Percentiles rank a stretch among this genome's conserved stretches.
Conservation (phyloP, 2,797 vertebrate genomes). For the Phoxinus dragarum region DNA sequence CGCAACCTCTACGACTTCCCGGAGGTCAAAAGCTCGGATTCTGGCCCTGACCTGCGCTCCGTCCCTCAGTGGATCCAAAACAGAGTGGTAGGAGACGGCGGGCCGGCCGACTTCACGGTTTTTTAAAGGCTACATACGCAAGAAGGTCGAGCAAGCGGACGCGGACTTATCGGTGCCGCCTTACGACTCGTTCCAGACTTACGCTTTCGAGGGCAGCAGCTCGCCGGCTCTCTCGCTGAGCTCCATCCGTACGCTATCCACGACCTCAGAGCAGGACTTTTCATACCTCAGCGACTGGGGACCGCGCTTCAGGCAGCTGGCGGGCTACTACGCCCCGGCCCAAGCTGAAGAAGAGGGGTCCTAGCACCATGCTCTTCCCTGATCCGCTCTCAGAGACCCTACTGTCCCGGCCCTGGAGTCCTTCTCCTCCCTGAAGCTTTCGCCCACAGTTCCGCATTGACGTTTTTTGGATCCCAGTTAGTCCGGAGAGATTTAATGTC, state of each 20-base stretch:
- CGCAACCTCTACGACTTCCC: slow-evolving; percentile 97
- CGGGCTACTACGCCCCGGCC: slow-evolving; percentile 89
- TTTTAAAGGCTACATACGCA: slow-evolving; percentile 97
- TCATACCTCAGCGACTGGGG: slow-evolving; percentile 95
- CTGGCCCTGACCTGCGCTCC: slow-evolving; percentile 83
- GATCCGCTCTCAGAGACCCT: slow-evolving; percentile 40
- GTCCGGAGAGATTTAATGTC: slow-evolving; percentile 37
- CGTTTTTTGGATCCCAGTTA: slow-evolving; percentile 39
- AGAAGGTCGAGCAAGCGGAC: slow-evolving; percentile 96
- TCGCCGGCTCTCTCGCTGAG: slow-evolving; percentile 93
- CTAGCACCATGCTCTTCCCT: slow-evolving; percentile 79
- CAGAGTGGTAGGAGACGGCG: slow-evolving; percentile 69
- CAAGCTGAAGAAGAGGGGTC: slow-evolving; percentile 87
- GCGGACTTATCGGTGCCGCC: slow-evolving; percentile 93
- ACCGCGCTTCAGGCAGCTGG: slow-evolving; percentile 94
- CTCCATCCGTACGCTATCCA: slow-evolving; percentile 94
- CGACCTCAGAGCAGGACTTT: slow-evolving; percentile 96
- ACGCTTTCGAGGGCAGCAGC: slow-evolving; percentile 92
- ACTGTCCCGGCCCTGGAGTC: slow-evolving; percentile 58
- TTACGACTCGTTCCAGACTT: slow-evolving; percentile 99
- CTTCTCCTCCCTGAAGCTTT: slow-evolving; percentile 54
- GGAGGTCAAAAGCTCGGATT: slow-evolving; percentile 86
- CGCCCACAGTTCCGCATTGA: slow-evolving; percentile 13
- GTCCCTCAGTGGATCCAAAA: slow-evolving; percentile 89
- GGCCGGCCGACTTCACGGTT: slow-evolving; percentile 86